Conservation (phyloP, 2,888 invertebrate genomes). For the Branchellion lobata region DNA sequence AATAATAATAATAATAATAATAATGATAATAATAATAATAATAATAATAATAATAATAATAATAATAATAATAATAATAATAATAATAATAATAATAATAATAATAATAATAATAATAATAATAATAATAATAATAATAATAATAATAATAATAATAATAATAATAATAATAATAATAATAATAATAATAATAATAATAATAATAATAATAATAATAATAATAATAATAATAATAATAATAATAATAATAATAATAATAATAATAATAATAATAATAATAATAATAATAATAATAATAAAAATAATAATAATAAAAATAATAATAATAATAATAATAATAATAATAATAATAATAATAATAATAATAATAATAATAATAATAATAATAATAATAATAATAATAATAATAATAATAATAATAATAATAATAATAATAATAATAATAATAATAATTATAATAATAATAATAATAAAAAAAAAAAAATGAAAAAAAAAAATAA, state of each 20-base stretch:
- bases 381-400: too few relatives aligned
- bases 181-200: not conserved
- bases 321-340: too few relatives aligned
- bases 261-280: not conserved
- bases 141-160: slow-evolving; percentile 22
- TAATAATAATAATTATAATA: too few relatives aligned
- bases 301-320: too few relatives aligned
- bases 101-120: slow-evolving; percentile 9
- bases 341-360: too few relatives aligned
- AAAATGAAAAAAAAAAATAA: too few relatives aligned
- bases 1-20: slow-evolving; percentile 25
- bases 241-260: not conserved
- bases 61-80: slow-evolving; percentile 40
- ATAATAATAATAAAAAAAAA: too few relatives aligned
- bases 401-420: too few relatives aligned
- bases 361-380: too few relatives aligned
- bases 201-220: slow-evolving; percentile 1
- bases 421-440: too few relatives aligned
- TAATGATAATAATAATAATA: slow-evolving; percentile 38
- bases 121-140: slow-evolving; percentile 8
- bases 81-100: slow-evolving; percentile 26
- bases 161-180: not conserved
- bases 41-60: slow-evolving; percentile 42
- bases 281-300: not conserved
- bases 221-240: not conserved